Base-by-base conservation (phyloP, 1,140 invertebrate species). In the Sycophaga agraensis region DNA sequence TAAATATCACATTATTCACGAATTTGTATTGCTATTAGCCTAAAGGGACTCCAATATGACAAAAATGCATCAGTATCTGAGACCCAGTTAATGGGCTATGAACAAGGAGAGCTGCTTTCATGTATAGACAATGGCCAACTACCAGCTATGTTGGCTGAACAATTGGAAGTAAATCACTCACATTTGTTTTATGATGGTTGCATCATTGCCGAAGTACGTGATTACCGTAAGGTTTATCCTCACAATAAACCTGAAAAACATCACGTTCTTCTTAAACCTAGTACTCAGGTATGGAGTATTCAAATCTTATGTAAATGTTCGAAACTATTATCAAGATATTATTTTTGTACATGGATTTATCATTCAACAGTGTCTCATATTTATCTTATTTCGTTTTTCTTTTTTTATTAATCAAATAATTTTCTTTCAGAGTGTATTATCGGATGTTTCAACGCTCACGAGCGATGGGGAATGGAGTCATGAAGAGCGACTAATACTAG, bases 171-270 rank as follows among this genome's bases (percentile, higher is more conserved):
- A 55, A 87, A 88, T 68, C 88, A 91, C 67, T 88, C 88, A 19
- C 87, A 88, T 75, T 83, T 96, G 19, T 97, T 94, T 81, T 94
- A 96, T 73, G 91, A 88, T 66, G 94, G 94, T 26, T 96, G 93
- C 82, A 90, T 97, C 45, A 91, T 97, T 71, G 90, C 89, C 64
- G 92, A 97, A 85, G 86, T 97, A 64, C 84, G 93, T 71, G 93
- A 97, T 81, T 93, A 92, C 74, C 84, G 93, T 66, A 88, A 92
- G 77, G 84, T 86, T 62, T 88, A 87, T 79, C 86, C 86, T 66
- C 83, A 85, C 69, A 82, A 77, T 67, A 88, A 85, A 77, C 88
- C 87, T 80, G 88, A 90, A 82, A 86, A 87, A 68, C 88, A 90
- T 81, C 91, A 95, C 86, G 91, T 96, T 59, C 82, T 97, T 63